A percentile compares a stretch with the other conserved stretches of the same genome.
Evolutionary conservation across 2,888 invertebrate genomes (phyloP).

Genomic region (Epinotia brunnichana): DNA sequence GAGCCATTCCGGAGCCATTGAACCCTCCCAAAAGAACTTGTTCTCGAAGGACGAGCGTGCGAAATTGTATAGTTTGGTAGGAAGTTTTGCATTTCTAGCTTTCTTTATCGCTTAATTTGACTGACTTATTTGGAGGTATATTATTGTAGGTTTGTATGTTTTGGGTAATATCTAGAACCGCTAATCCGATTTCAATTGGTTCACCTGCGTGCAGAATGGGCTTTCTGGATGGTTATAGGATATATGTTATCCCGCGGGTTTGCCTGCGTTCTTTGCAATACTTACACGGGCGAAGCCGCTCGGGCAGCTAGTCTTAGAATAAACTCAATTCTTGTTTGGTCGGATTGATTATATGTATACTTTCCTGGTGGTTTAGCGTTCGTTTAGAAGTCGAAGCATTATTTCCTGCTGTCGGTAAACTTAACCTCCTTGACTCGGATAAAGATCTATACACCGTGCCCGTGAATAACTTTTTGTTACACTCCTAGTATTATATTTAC

Average conservation of each 20-base stretch:
- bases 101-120: background rate
- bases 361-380: background rate
- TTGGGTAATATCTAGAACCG: too few relatives aligned
- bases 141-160: too few relatives aligned
- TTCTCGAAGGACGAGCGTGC: slow-evolving; percentile 63
- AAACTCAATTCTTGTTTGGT: background rate
- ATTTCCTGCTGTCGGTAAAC: slow-evolving; percentile 10
- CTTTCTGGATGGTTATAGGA: too few relatives aligned
- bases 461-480: too few relatives aligned
- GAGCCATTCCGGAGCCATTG: slow-evolving; percentile 59
- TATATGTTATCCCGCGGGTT: too few relatives aligned
- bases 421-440: slow-evolving; percentile 31
- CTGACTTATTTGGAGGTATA: background rate
- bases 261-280: too few relatives aligned
- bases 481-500: too few relatives aligned
- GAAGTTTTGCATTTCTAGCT: background rate
- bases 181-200: too few relatives aligned
- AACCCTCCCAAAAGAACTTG: slow-evolving; percentile 74
- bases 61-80: background rate
- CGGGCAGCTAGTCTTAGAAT: background rate
- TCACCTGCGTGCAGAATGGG: too few relatives aligned
- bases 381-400: background rate
- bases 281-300: too few relatives aligned
- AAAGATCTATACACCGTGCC: slow-evolving; percentile 2
- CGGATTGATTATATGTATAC: background rate